Evolutionary conservation across 2,113 vertebrate genomes (phyloP), one percentile per base, ranked within the genome.

Genomic region (Apeltes quadracus): DNA sequence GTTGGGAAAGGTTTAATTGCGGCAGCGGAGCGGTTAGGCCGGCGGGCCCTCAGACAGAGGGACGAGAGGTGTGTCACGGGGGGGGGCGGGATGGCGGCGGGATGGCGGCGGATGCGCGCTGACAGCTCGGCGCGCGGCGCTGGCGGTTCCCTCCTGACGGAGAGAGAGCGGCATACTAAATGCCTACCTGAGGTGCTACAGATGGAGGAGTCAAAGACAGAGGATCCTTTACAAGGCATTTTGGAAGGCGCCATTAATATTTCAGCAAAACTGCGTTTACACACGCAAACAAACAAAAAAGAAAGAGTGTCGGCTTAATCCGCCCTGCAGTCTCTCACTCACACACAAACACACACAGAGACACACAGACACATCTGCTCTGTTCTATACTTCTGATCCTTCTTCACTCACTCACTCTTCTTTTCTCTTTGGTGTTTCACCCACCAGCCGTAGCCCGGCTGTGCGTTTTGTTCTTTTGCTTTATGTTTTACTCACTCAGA

Each of bases 241-340:
- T 91, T 92, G 84, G 91, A 92, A 87, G 87, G 84, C 76, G 3
- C 68, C 90, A 91, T 93, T 88, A 93, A 92, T 92, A 91, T 92
- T 93, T 90, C 83, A 93, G 92, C 92, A 92, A 90, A 90, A 89
- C 85, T 79, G 76, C 90, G 68, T 91, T 93, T 92, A 93, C 88
- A 84, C 84, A 72, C 77, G 81, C 92, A 92, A 91, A 91, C 90
- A 92, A 91, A 91, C 84, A 90, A 74, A 89, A 87, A 88, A 85
- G 81, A 89, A 89, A 83, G 81, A 69, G 72, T 86, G 86, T 91
- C 72, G 74, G 81, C 85, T 85, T 85, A 76, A 89, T 90, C 86
- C 79, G 63, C 87, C 88, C 88, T 68, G 76, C 83, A 89, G 82
- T 85, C 81, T 84, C 76, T 88, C 81, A 74, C 81, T 84, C 85